Evolutionary conservation across 2,888 invertebrate species (phyloP).

Genomic region (Acanthoscelides obtectus): DNA sequence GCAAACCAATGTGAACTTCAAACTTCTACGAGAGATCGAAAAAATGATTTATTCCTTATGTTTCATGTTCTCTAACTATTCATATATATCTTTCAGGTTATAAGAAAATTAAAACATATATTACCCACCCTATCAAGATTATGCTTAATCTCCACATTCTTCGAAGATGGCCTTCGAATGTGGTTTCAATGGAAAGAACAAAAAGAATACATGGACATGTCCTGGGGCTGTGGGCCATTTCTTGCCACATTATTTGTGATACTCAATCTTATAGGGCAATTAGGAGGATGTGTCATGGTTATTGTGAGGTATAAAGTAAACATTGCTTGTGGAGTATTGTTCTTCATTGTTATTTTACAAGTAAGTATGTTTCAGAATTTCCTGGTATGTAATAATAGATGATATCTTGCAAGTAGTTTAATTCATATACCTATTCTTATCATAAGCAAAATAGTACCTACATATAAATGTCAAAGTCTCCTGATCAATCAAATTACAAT

Average conservation of each 20-base stretch:
- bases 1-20: background rate
- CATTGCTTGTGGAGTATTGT: constrained; percentile 86
- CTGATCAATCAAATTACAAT: too few relatives aligned
- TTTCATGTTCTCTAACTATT: background rate
- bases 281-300: constrained; percentile 96
- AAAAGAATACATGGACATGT: constrained; percentile 94
- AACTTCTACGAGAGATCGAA: background rate
- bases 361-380: constrained; percentile 50
- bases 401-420: too few relatives aligned
- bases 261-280: constrained; percentile 90
- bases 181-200: constrained; percentile 99
- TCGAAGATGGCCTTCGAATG: constrained; percentile 99
- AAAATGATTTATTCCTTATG: background rate
- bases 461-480: too few relatives aligned
- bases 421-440: too few relatives aligned
- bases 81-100: constrained; percentile 61
- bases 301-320: constrained; percentile 86
- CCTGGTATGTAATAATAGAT: too few relatives aligned
- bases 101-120: constrained; percentile 86
- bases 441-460: background rate
- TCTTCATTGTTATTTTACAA: constrained; percentile 95
- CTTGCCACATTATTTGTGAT: constrained; percentile 93
- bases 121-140: constrained; percentile 93
- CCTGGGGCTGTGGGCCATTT: constrained; percentile 94
- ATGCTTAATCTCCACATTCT: constrained; percentile 96